phyloP scores from a whole-genome alignment of 2,888 invertebrate genomes.

The Lasioglossum lativentre region DNA sequence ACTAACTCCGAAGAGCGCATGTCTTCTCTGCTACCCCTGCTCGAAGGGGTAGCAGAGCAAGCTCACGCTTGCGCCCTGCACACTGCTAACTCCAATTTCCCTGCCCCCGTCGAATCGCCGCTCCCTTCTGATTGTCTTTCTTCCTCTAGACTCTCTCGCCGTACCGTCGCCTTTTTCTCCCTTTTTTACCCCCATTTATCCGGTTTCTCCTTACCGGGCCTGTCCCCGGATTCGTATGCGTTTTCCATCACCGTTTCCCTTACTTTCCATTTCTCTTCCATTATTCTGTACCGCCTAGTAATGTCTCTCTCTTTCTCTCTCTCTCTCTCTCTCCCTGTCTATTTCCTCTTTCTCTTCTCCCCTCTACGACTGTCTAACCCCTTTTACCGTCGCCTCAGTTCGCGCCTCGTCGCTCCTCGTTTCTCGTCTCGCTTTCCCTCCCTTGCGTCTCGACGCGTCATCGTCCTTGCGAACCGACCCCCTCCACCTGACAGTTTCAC shows the following conservation, averaged over 20 bases:
- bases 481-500: slow-evolving; percentile 51
- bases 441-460: slow-evolving; percentile 15
- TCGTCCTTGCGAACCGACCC: slow-evolving; percentile 27
- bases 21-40: slow-evolving; percentile 36
- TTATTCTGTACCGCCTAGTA: slow-evolving; percentile 17
- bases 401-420: slow-evolving; percentile 29
- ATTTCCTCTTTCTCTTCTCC: not conserved
- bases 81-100: slow-evolving; percentile 70
- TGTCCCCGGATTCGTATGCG: slow-evolving; percentile 35
- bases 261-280: slow-evolving; percentile 43
- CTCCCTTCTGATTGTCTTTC: slow-evolving; percentile 10
- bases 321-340: not conserved
- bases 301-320: slow-evolving; percentile 15
- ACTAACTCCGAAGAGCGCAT: slow-evolving; percentile 56
- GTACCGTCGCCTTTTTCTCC: not conserved
- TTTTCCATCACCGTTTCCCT: slow-evolving; percentile 33
- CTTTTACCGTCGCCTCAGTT: slow-evolving; percentile 3
- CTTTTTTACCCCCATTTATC: slow-evolving; percentile 21
- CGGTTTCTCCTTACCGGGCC: slow-evolving; percentile 12
- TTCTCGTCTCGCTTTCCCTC: slow-evolving; percentile 15
- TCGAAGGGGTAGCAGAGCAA: slow-evolving; percentile 54
- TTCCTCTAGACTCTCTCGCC: not conserved
- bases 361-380: slow-evolving; percentile 13
- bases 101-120: slow-evolving; percentile 52
- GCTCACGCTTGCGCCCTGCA: slow-evolving; percentile 78